phyloP scores from a whole-genome alignment of 35 echinoderm and acorn worm genomes.

The Ophioderma brevispina region DNA sequence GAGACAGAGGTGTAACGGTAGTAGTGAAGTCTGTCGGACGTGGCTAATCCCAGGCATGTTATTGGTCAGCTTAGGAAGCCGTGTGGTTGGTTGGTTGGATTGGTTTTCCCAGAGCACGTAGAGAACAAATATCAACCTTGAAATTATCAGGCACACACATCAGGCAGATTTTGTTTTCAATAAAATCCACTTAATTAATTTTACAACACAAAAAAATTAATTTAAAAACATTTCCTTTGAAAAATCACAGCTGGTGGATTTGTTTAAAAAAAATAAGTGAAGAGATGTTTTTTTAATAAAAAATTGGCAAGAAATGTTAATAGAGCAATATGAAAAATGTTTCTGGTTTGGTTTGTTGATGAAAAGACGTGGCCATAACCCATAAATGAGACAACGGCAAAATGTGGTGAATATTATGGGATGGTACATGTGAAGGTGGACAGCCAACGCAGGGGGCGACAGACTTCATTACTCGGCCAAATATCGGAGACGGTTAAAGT shows the following conservation, averaged over 20 bases:
- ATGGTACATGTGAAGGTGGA: not conserved
- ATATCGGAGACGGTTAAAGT: slow-evolving; percentile 53
- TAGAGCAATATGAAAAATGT: no score
- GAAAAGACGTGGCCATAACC: no score
- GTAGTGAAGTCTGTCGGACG: not conserved
- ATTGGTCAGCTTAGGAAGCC: not conserved
- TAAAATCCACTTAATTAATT: not conserved
- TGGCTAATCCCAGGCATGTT: not conserved
- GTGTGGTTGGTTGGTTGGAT: not conserved
- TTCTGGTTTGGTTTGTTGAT: no score
- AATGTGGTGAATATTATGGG: no score
- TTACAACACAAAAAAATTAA: not conserved
- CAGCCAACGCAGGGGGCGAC: not conserved
- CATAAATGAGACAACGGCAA: no score
- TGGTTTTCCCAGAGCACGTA: not conserved
- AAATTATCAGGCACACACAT: no score
- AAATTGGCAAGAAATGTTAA: no score
- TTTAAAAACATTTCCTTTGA: not conserved
- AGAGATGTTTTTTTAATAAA: no score
- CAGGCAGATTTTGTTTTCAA: no score
- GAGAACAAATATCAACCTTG: not conserved
- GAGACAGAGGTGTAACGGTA: not conserved
- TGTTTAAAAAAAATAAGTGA: no score
- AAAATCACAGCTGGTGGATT: no score
- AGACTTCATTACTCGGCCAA: slow-evolving; percentile 35